Evolutionary conservation across 2,113 vertebrate species (phyloP), one percentile per base, ranked within the genome.

Genomic region (Ciconia stormi): DNA sequence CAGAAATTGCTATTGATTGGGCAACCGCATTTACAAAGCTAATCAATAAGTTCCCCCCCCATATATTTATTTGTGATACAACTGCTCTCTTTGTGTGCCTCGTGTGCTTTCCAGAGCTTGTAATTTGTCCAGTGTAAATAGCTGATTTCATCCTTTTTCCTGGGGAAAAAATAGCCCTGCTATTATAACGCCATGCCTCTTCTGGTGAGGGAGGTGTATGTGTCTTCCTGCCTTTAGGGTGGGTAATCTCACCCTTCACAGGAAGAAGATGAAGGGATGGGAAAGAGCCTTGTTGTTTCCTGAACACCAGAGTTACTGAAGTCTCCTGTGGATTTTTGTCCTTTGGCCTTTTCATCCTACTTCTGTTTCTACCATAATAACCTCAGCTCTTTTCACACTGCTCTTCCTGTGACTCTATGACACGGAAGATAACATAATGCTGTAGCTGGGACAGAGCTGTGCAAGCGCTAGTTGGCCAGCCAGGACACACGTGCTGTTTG

Each of bases 1-100:
- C 96, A 98, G 98, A 98, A 98, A 98, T 98, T 98, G 96, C 96
- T 98, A 98, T 98, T 58, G 98, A 98, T 98, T 98, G 93, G 87
- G 95, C 94, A 97, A 94, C 96, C 58, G 74, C 34, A 63, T 98
- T 98, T 98, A 98, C 97, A 98, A 98, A 97, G 91, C 96, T 97
- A 96, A 98, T 98, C 98, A 97, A 98, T 98, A 98, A 70, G 94
- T 93, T 98, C 89, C 97, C 94, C 77, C 91, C 55, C 94, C 93
- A 93, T 94, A 81, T 98, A 97, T 97, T 97, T 98, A 98, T 98
- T 97, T 98, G 97, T 96, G 93, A 97, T 97, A 96, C 89, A 96
- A 96, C 95, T 97, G 91, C 67, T 94, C 86, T 92, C 91, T 97
- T 96, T 95, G 87, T 91, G 58, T 93, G 97, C 80, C 86, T 91